Evolutionary conservation across 30 jellyfish, hydroid and myxozoan species (phyloP), one percentile per base, ranked within the genome.

Genomic region (Mastigias papua): DNA sequence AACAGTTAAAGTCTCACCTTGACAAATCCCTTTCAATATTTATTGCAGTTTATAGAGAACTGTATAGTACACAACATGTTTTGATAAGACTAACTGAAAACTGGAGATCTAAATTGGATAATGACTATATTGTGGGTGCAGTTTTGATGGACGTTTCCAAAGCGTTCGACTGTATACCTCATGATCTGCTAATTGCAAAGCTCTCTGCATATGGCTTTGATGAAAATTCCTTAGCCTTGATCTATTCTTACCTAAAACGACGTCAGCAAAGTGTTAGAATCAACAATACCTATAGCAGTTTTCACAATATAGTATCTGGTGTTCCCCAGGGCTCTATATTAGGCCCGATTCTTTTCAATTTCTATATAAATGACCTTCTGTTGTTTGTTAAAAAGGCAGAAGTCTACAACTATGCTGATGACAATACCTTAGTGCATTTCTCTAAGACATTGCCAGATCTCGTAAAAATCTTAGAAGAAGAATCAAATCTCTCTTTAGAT

Each of bases 321-420:
- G 54, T 42, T 8, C 54, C 54, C 13, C 54, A 42, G 54, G 54
- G 54, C 13, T 42, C 54, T 42, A 15, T 42, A 4, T 42, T 42
- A 15, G 13, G 0, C 54, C 0, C 0, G 13, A 4, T 42, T 0
- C 54, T 42, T 4, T 42, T 42, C 54, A 42, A 42, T 15, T 42
- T 42, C 54, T 42, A 42, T 15, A 42, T 42, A 4, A 0, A 42
- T 42, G 29, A 60, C 17, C 33, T 3, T 35, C 23, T 76, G 37
- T 31, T 19, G 22, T 76, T 76, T 48, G 31, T 76, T 20, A 46
- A 76, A 50, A 7, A 76, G 46, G 34, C 76, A 25, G 1, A 25
- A 4, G 81, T 76, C 16, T 64, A 50, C 81, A 76, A 1, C 76
- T 46, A 76, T 32, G 82, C 54, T 42, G 13, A 76, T 46, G 77